phyloP scores from a whole-genome alignment of 1,140 invertebrate species.

The Orchesella cincta region DNA sequence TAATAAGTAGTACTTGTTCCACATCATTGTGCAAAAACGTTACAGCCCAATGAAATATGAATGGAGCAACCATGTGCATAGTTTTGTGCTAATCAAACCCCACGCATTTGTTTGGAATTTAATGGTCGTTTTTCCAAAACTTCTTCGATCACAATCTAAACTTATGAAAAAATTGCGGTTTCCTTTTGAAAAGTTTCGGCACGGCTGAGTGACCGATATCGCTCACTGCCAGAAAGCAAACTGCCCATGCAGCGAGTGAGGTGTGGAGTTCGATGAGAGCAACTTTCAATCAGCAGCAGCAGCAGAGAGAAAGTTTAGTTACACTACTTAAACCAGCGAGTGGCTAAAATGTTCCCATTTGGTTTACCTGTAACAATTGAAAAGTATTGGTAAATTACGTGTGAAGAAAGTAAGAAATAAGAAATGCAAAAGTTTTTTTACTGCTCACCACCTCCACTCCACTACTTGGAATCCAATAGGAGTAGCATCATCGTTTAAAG shows the following conservation, averaged over 20 bases:
- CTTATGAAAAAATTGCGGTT: background rate
- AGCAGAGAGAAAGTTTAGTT: constrained; percentile 18
- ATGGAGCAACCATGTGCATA: too few relatives aligned
- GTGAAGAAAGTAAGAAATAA: constrained; percentile 11
- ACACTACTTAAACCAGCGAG: background rate
- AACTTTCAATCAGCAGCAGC: constrained; percentile 18
- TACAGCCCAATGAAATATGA: too few relatives aligned
- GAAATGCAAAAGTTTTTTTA: background rate
- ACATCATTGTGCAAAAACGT: too few relatives aligned
- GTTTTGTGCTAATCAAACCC: too few relatives aligned
- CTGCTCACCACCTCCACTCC: background rate
- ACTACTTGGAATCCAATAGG: background rate
- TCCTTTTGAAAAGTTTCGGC: background rate
- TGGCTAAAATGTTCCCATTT: background rate
- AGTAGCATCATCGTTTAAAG: background rate
- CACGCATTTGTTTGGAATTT: too few relatives aligned
- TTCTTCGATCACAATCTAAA: background rate
- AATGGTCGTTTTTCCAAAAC: background rate
- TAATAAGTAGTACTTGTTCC: too few relatives aligned
- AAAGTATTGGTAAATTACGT: constrained; percentile 15
- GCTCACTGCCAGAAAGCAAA: background rate
- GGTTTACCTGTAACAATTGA: background rate
- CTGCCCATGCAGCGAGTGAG: too few relatives aligned
- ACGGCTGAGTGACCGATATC: background rate
- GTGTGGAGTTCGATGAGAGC: background rate